Evolutionary conservation across 2,113 vertebrate species (phyloP).

Genomic region (Cyanistes caeruleus): DNA sequence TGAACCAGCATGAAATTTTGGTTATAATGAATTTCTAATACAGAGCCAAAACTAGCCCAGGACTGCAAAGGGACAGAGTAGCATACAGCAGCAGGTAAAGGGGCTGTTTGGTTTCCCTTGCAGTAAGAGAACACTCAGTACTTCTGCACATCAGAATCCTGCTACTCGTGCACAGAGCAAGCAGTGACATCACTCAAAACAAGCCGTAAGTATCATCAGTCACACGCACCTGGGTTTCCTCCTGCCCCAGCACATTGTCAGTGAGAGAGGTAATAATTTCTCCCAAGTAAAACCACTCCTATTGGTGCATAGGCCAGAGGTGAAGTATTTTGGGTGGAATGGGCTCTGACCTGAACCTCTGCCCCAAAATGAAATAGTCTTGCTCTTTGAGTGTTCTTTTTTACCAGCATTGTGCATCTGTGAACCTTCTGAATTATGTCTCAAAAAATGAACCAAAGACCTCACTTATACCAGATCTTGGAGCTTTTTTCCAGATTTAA

Average conservation of each 20-base stretch:
- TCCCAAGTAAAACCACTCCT: neutral
- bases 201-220: accelerated
- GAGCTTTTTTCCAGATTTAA: neutral
- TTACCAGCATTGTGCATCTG: neutral
- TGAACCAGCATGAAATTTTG: neutral
- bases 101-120: neutral
- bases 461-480: neutral
- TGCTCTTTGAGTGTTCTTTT: neutral
- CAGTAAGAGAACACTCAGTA: neutral
- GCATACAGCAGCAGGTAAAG: neutral
- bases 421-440: neutral
- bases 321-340: neutral
- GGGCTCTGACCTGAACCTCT: neutral
- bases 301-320: neutral
- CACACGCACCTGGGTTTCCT: neutral
- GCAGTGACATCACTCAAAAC: accelerated
- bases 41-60: neutral
- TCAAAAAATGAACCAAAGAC: neutral
- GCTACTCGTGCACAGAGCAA: neutral
- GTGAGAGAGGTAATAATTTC: neutral
- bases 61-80: neutral
- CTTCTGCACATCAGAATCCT: neutral
- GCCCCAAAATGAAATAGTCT: neutral
- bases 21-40: neutral
- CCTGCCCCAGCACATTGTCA: accelerated